Conservation (phyloP, 2,888 invertebrate genomes). For the Altica lythri region DNA sequence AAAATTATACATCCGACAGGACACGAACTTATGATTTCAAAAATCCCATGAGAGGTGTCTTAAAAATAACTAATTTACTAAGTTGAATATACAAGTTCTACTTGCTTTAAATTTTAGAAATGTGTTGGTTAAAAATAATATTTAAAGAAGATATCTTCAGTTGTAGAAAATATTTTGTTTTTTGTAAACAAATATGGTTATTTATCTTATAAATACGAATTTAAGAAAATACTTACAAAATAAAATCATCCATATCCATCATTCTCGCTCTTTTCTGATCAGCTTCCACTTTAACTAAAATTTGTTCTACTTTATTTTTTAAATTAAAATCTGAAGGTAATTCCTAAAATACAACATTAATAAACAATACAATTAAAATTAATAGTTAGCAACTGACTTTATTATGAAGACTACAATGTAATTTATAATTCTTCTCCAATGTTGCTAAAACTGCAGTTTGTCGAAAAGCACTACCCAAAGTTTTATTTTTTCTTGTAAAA, state of each 20-base stretch:
- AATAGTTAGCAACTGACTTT: slow-evolving; percentile 60
- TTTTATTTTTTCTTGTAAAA: slow-evolving; percentile 97
- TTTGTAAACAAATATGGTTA: neutral
- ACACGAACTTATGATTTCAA: too few species aligned
- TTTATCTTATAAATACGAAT: neutral
- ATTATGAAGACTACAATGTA: slow-evolving; percentile 86
- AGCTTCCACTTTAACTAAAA: slow-evolving; percentile 71
- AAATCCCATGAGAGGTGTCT: too few species aligned
- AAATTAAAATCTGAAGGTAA: slow-evolving; percentile 80
- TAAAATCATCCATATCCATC: slow-evolving; percentile 97
- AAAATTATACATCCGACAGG: too few species aligned
- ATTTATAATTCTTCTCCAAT: slow-evolving; percentile 88
- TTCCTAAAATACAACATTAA: slow-evolving; percentile 62
- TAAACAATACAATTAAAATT: slow-evolving; percentile 7
- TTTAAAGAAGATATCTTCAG: too few species aligned
- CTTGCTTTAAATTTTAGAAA: too few species aligned
- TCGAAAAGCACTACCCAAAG: slow-evolving; percentile 86
- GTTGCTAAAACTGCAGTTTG: slow-evolving; percentile 81
- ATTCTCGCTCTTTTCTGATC: slow-evolving; percentile 83
- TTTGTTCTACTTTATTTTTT: slow-evolving; percentile 75
- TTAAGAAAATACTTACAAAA: slow-evolving; percentile 61
- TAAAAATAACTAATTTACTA: too few species aligned
- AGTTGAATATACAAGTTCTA: too few species aligned
- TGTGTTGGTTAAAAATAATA: too few species aligned
- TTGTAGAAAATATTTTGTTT: too few species aligned